Conservation (phyloP, 1,140 invertebrate genomes). For the Eubasilissa regina region DNA sequence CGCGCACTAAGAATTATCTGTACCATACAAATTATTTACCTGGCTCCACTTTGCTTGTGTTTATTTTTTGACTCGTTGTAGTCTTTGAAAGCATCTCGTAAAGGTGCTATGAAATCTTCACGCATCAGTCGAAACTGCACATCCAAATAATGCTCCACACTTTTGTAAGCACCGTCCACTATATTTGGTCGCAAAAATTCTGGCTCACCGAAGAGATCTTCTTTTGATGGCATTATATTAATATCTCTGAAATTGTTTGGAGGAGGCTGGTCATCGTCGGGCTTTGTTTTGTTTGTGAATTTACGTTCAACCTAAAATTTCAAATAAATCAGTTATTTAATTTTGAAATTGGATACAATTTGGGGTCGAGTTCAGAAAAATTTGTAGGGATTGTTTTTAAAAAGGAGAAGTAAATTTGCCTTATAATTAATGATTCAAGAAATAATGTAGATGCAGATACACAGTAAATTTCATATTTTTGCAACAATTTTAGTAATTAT, state of each 20-base stretch:
- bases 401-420: neutral
- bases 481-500: too few species aligned
- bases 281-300: neutral
- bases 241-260: slow-evolving; percentile 52
- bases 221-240: slow-evolving; percentile 57
- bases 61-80: slow-evolving; percentile 57
- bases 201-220: slow-evolving; percentile 55
- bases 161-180: slow-evolving; percentile 74
- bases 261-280: slow-evolving; percentile 17
- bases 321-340: neutral
- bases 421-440: neutral
- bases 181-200: slow-evolving; percentile 75
- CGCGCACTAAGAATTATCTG: too few species aligned
- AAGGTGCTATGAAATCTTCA: slow-evolving; percentile 81
- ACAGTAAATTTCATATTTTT: too few species aligned
- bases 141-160: slow-evolving; percentile 83
- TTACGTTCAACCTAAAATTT: neutral
- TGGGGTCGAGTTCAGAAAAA: too few species aligned
- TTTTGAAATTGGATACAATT: neutral
- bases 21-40: slow-evolving; percentile 38
- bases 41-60: neutral
- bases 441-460: neutral
- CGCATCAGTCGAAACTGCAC: slow-evolving; percentile 83
- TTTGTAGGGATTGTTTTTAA: too few species aligned
- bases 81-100: slow-evolving; percentile 71